These are phyloP conservation scores for Mesocentrotus franciscanus DNA, from an alignment of 53 echinoderm and acorn worm genomes.

Conservation along the genomic window DNA sequence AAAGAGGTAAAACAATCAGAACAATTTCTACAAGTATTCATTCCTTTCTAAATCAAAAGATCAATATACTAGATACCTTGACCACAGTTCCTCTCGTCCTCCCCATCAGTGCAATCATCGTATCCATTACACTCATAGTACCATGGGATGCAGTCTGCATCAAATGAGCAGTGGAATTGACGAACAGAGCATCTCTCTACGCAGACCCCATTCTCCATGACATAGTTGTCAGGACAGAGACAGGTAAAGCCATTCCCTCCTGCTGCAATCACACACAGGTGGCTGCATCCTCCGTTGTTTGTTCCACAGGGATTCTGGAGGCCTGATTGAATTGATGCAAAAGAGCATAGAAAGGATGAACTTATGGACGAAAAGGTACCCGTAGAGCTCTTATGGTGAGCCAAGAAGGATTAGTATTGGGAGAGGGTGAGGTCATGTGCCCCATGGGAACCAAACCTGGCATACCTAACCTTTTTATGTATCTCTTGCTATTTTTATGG, in stretches of 20 bases:
- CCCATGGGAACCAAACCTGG: too few species aligned
- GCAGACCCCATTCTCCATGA: background rate
- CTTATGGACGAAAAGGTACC: too few species aligned
- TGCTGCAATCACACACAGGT: constrained; percentile 80
- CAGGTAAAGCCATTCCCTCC: constrained; percentile 70
- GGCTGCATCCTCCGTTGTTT: constrained; percentile 79
- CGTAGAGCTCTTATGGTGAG: too few species aligned
- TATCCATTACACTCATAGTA: constrained; percentile 76
- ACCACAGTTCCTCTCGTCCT: constrained; percentile 76
- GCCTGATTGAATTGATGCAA: background rate
- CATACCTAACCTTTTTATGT: too few species aligned
- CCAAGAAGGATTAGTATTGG: too few species aligned
- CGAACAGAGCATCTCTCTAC: constrained; percentile 66
- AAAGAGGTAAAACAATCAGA: background rate
- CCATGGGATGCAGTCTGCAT: constrained; percentile 76
- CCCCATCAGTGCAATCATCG: constrained; percentile 73
- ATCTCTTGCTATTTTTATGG: too few species aligned
- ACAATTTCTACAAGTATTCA: background rate
- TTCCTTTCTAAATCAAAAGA: background rate
- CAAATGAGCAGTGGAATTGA: constrained; percentile 73
- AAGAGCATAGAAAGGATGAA: background rate
- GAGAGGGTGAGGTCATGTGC: too few species aligned
- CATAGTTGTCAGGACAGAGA: constrained; percentile 88
- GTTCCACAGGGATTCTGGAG: constrained; percentile 76
- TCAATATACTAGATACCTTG: background rate